Evolutionary conservation across 2,113 vertebrate genomes (phyloP), one percentile per base, ranked within the genome.

Genomic region (Melanerpes formicivorus): DNA sequence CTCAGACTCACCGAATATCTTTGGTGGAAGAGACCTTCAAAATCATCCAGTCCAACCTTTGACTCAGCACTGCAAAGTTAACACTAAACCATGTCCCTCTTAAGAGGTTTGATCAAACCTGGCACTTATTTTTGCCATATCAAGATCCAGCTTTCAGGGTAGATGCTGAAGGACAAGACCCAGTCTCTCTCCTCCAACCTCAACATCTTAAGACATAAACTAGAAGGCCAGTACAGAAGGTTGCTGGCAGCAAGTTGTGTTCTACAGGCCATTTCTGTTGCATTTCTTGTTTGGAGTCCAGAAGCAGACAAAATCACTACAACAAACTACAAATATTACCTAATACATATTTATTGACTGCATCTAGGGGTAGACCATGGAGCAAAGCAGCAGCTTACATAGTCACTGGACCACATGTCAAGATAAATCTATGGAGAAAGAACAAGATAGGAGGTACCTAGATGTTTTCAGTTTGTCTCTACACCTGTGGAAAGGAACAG

Each of bases 141-240:
- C 60, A 42, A 26, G 22, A 17, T 9, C 14, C 14, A 29, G 16
- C 11, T 73, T 14, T 14, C 13, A 19, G 69, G 44, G 19, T 40
- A 76, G 60, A 37, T 14, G 34, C 18, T 74, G 37, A 27, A 85
- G 67, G 63, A 34, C 1, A 1, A 79, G 5, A 63, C 10, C 9
- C 27, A 21, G 7, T 13, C 14, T 59, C 64, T 13, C 21, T 40
- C 32, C 67, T 55, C 25, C 27, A 37, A 21, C 40, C 65, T 88
- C 83, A 76, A 0, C 0, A 54, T 67, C 64, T 52, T 54, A 76
- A 67, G 14, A 75, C 30, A 50, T n/a, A 34, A 27, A 17, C 0
- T 0, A 90, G 50, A 58, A 62, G 26, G 58, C 8, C 87, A 40
- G 25, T 1, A 59, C 8, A 42, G 56, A 48, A 29, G 18, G 21